Base-by-base conservation (phyloP, 2,797 vertebrate species). In the Melanotaenia pygmaea region DNA sequence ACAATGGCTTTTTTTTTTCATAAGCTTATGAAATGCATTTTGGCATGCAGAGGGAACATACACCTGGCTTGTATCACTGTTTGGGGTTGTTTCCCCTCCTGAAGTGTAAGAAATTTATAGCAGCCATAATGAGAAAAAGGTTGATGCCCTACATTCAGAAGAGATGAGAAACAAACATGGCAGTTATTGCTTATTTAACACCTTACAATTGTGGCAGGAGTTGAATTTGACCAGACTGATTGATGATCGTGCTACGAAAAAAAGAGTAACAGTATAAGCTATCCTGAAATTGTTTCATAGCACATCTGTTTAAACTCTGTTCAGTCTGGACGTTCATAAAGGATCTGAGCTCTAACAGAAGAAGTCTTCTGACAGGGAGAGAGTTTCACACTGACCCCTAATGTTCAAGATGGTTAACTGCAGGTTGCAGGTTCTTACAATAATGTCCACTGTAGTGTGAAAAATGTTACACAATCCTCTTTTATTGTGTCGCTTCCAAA, bases 331-430 rank as follows among this genome's bases (percentile, higher is more conserved):
- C 30, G 30, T 35, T 30, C n/a, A 56, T 35, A 64, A 77, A 32
- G 34, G 40, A 59, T 62, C 59, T 40, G 34, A 28, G 26, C n/a
- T 59, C 26, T 54, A 18, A 1, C 7, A 2, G 18, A 13, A 2
- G 18, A 13, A 34, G 32, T 34, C 7, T 34, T 34, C 32, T 34
- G 7, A 7, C 32, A 34, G 32, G 32, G 32, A 34, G 34, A 16
- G 76, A 74, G 74, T 65, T 82, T 28, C 72, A 68, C 67, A 70
- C 72, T 83, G 88, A 47, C 85, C 76, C 76, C 85, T 74, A 70
- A 28, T 30, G 89, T 83, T 70, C 18, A 45, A 63, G 28, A 76
- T 7, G 7, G 34, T 30, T 70, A 59, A 75, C 75, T 83, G 82
- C 85, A 77, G 69, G 30, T 22, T 62, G 20, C 37, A 72, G 38